Evolutionary conservation across 2,113 vertebrate genomes (phyloP), one percentile per base, ranked within the genome.

Genomic region (Oenanthe melanoleuca): DNA sequence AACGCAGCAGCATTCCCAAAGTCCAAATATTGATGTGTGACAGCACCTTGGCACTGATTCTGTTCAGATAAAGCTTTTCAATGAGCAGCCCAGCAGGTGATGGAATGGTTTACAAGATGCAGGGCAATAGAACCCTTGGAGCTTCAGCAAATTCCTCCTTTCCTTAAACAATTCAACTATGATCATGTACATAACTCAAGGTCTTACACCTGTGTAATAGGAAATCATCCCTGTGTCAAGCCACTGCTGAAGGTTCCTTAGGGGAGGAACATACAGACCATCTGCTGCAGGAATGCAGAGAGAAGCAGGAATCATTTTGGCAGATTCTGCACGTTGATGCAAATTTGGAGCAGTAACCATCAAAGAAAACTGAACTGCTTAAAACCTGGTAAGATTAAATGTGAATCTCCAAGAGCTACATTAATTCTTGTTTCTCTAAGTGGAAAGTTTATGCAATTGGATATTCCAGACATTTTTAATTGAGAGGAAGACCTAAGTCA

Each of bases 51-150:
- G 29, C 50, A 74, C 34, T 26, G 44, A 38, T 40, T 52, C 18
- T 3, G 9, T 47, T 70, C 38, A 70, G 31, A 50, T 19, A 42
- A 60, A 61, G 26, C 31, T 88, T 60, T 47, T 33, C 56, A 72
- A 38, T 0, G 0, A 50, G 26, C 31, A 64, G 33, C n/a, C 49
- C 42, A 26, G 37, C 5, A 67, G 25, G n/a, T 40, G 3, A 3
- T 8, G 28, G 73, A 14, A 34, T 87, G n/a, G 18, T 19, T 49
- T 60, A 69, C 12, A 33, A 65, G 28, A 70, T 72, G 34, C 44
- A 52, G 37, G 42, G 14, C n/a, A 61, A 80, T 1, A 47, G 25
- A 19, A 80, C 11, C 8, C 50, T 75, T 24, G 6, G 31, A 88
- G 37, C 44, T 49, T 80, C 66, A 69, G 25, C 28, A 71, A 47